Evolutionary conservation across 2,113 vertebrate genomes (phyloP), one percentile per base, ranked within the genome.

Genomic region (Semnornis frantzii): DNA sequence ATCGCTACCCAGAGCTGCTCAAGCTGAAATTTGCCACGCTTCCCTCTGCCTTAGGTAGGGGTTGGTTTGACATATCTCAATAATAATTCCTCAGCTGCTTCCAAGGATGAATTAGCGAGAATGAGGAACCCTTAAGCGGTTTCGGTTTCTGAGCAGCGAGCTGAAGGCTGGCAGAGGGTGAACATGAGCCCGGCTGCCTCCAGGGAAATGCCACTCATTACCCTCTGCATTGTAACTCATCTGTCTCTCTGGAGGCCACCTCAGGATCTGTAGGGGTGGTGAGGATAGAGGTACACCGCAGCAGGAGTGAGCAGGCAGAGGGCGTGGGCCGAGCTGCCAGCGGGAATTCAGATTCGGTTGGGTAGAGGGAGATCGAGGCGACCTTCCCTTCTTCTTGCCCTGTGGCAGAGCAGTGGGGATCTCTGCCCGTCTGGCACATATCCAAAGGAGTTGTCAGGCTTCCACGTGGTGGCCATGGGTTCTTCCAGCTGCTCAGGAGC

Each of bases 1-100:
- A 84, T 86, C 12, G 1, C 89, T 90, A 14, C 39, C 54, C 44
- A 65, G 85, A 89, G 75, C 48, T 75, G 90, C 87, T 95, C 70
- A 83, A 87, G 89, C 79, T 95, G 93, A 85, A 90, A 91, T 87
- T 77, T 94, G 72, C 87, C 30, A 12, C 0, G 8, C 60, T 64
- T 85, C 31, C 80, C 46, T 78, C 64, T 92, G 79, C 85, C 76
- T 85, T 54, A 87, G 82, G 90, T 69, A 82, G 28, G 23, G 14
- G 5, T 90, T 88, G 10, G 10, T 94, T 69, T 82, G 50, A 82
- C 94, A 82, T 72, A 77, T 85, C 90, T 87, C n/a, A 55, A 6
- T 34, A 4, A 2, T 79, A 87, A 93, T 89, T 87, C 37, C 46
- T 90, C 52, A 62, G 63, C 80, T 87, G 77, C 72, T 95, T 80